Evolutionary conservation across 2,113 vertebrate genomes (phyloP).

Genomic region (Mormyrus iriodes): DNA sequence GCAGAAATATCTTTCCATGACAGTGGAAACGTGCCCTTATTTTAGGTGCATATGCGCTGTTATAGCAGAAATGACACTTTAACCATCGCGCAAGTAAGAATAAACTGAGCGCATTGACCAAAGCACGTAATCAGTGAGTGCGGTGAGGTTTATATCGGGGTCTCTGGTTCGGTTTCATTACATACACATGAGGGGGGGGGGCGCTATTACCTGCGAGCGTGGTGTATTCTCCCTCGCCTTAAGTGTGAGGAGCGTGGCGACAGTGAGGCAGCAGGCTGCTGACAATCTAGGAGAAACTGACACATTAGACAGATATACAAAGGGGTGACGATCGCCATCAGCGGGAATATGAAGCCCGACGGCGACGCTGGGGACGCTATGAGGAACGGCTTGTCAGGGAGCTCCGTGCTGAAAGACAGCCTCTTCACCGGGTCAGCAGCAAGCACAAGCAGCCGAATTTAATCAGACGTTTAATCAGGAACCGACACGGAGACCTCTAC

Average conservation of each 20-base stretch:
- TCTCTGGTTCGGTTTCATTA: background rate
- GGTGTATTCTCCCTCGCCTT: slow-evolving; percentile 77
- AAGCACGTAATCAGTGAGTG: background rate
- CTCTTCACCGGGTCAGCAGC: background rate
- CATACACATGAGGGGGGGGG: background rate
- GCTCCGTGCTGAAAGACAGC: background rate
- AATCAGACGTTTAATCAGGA: background rate
- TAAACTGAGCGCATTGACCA: background rate
- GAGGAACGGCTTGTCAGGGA: slow-evolving; percentile 51
- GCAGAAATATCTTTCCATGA: background rate
- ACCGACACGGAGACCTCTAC: background rate
- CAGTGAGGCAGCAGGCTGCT: slow-evolving; percentile 98
- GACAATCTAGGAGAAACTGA: slow-evolving; percentile 99
- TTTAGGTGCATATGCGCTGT: background rate
- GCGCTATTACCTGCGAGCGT: slow-evolving; percentile 78
- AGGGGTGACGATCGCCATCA: slow-evolving; percentile 69
- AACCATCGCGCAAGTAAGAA: background rate
- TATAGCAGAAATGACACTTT: background rate
- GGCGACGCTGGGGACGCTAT: slow-evolving; percentile 57
- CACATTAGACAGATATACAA: slow-evolving; percentile 99
- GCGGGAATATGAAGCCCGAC: slow-evolving; percentile 31
- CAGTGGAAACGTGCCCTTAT: background rate
- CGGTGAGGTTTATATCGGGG: background rate
- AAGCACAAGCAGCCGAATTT: background rate
- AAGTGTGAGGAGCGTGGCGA: slow-evolving; percentile 90